Base-by-base conservation (phyloP, 2,113 vertebrate species). In the Aptenodytes patagonicus region DNA sequence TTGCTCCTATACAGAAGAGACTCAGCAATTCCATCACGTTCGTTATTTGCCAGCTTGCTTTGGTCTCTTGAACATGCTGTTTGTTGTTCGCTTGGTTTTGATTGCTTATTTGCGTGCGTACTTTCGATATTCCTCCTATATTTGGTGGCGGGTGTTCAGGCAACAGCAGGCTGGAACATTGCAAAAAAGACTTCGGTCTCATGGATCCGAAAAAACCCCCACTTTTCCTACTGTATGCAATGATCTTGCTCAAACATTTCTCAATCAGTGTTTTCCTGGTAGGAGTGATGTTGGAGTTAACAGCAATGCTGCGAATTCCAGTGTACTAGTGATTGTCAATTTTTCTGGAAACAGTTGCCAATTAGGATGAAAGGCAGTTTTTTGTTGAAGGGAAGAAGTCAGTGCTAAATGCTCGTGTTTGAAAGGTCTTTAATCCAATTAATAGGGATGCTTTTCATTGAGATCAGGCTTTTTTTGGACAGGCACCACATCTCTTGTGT, bases 381-480 rank as follows among this genome's bases (percentile, higher is more conserved):
- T 90, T 71, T 89, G 40, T 72, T 24, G 61, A 55, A 70, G 69
- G 88, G 61, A 71, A 69, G 31, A 87, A 95, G 77, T 84, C 78
- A 64, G 0, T 76, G 69, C 61, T 81, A 76, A 95, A 83, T 72
- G 44, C 49, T 75, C 10, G 13, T 44, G 52, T 92, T 89, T 83
- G 65, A 82, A 85, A 80, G 57, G 34, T 76, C 86, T 91, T 79
- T 85, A 87, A 83, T 87, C 69, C 81, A 72, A 55, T 94, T 95
- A 85, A 91, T 76, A 69, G 70, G n/a, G 40, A 54, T 81, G n/a
- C 31, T 94, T 93, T 95, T 95, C 36, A 87, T 92, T 94, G 61
- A 84, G 44, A 34, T 84, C 0, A 4, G 36, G 44, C 4, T 76
- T 89, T 75, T 64, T 86, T 52, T 46, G 13, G 69, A 52, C 38